Evolutionary conservation across 2,888 invertebrate species (phyloP), one percentile per base, ranked within the genome.

Genomic region (Phaedon cochleariae): DNA sequence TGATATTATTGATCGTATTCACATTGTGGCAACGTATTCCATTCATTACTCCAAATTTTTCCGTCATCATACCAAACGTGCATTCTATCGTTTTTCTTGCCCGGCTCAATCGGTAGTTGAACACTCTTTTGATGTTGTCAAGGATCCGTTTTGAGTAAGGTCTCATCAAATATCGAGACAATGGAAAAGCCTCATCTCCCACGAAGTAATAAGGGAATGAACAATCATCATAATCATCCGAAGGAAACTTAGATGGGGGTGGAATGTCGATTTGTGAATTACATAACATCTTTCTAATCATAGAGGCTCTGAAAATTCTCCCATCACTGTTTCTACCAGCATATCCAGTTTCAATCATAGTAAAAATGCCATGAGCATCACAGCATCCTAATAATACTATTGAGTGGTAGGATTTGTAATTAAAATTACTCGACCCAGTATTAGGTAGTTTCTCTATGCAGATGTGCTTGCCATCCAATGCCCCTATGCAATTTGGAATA

Each of bases 361-460:
- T 61, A 15, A 62, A 62, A 18, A 34, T 20, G 5, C 62, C 62
- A 48, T 55, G 54, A 20, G 62, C 62, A 31, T 62, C 48, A 46
- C 20, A 31, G 21, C 6, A n/a, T 34, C 46, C 62, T 18, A 62
- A 20, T 34, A 62, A 26, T 26, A 55, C 48, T 9, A 55, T 48
- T 20, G 62, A 62, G 46, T 64, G 59, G 31, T 60, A 64, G 22
- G 34, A 12, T 48, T 64, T 64, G 20, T 64, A 64, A 64, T 60
- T 64, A 34, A 59, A 64, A 59, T 64, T 60, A 21, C 17, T 45
- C 17, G 64, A 64, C 37, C 54, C 64, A 31, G 54, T 59, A 48
- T 57, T 57, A 26, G 62, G 62, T 15, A 64, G 10, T 59, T 64
- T 31, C 41, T 64, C 45, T 15, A 62, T 62, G 10, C 53, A 20